These are phyloP conservation scores for Irena cyanogastra DNA, from an alignment of 2,113 vertebrate genomes.

Conservation along the genomic window DNA sequence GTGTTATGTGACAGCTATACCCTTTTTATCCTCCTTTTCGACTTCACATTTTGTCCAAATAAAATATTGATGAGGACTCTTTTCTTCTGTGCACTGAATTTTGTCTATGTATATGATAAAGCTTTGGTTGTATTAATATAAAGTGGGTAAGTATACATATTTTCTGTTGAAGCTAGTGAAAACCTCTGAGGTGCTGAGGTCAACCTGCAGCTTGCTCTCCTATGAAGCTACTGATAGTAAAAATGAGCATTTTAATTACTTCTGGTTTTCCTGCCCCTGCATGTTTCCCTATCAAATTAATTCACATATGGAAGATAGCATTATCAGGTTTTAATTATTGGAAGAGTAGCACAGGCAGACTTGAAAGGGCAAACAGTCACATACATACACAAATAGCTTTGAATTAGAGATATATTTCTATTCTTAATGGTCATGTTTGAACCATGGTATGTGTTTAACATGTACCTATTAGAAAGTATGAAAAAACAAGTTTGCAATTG, in stretches of 20 bases:
- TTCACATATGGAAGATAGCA: not conserved
- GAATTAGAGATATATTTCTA: not conserved
- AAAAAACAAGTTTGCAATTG: not conserved
- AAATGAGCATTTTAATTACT: slow-evolving; percentile 35
- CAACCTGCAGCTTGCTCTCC: not conserved
- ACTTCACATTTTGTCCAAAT: not conserved
- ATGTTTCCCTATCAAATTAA: not conserved
- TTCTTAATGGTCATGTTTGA: not conserved
- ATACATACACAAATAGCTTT: not conserved
- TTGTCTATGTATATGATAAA: not conserved
- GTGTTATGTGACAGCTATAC: not conserved
- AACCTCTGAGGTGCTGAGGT: not conserved
- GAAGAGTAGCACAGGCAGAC: not conserved
- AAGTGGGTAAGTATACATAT: not conserved
- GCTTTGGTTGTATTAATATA: not conserved
- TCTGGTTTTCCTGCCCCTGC: not conserved
- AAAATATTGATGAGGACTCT: not conserved
- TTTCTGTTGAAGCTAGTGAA: not conserved
- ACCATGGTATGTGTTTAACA: not conserved
- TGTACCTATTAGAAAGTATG: not conserved
- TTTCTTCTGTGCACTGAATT: not conserved
- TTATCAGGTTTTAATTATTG: slow-evolving; percentile 15
- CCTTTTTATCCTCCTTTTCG: not conserved
- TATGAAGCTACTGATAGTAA: not conserved
- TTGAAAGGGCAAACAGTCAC: not conserved